phyloP scores from a whole-genome alignment of 2,888 invertebrate genomes.

The Sinotaia quadrata region DNA sequence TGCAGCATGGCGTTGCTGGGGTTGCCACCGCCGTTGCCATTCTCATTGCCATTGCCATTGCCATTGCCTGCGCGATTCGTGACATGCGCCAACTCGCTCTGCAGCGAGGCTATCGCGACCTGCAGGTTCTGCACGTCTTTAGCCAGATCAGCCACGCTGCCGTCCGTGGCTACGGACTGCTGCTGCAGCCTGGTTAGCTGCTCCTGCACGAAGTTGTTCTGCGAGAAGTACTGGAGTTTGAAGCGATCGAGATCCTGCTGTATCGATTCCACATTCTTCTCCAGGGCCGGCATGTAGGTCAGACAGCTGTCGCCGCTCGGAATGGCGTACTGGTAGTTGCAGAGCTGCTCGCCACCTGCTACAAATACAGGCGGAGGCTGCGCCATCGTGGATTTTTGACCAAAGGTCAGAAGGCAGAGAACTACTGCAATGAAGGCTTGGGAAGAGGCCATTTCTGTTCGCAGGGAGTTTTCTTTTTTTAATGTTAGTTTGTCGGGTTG shows the following conservation, averaged over 20 bases:
- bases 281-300: conserved; percentile 39
- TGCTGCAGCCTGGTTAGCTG: conserved; percentile 16
- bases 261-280: conserved; percentile 37
- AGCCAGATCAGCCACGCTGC: conserved; percentile 5
- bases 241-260: conserved; percentile 41
- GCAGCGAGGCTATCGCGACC: background rate
- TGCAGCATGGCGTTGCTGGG: conserved; percentile 12
- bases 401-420: too few relatives aligned
- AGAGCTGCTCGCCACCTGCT: conserved; percentile 21
- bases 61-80: background rate
- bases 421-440: too few relatives aligned
- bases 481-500: too few relatives aligned
- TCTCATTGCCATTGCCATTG: background rate
- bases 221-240: conserved; percentile 41
- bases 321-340: conserved; percentile 39
- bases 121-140: background rate
- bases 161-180: background rate
- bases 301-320: conserved; percentile 38
- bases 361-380: background rate
- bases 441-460: too few relatives aligned
- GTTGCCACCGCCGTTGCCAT: background rate
- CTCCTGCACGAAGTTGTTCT: conserved; percentile 41
- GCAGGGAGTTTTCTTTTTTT: too few relatives aligned
- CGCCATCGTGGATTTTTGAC: background rate
- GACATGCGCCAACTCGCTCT: background rate